phyloP scores from a whole-genome alignment of 2,888 invertebrate genomes.

The Drosophila silvestris region DNA sequence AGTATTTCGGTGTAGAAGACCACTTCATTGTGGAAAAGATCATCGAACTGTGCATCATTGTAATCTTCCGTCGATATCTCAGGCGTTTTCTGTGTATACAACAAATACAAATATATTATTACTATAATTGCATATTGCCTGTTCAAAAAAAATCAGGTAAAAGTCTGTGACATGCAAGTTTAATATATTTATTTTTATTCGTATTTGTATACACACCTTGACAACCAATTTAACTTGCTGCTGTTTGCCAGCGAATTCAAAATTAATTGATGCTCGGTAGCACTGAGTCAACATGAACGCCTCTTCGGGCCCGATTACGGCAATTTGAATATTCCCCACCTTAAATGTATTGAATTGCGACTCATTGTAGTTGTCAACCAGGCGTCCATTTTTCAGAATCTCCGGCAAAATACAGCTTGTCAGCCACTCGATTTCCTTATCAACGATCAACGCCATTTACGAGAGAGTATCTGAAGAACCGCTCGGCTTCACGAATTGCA shows the following conservation, averaged over 20 bases:
- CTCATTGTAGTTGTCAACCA: slow-evolving; percentile 44
- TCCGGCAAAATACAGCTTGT: slow-evolving; percentile 55
- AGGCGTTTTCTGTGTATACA: slow-evolving; percentile 80
- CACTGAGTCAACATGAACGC: slow-evolving; percentile 82
- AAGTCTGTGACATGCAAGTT: not conserved
- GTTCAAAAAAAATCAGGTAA: not conserved
- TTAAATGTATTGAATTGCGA: slow-evolving; percentile 43
- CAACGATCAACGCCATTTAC: slow-evolving; percentile 40
- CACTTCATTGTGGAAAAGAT: slow-evolving; percentile 83
- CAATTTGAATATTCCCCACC: slow-evolving; percentile 59
- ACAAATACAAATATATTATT: not conserved
- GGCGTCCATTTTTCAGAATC: slow-evolving; percentile 58
- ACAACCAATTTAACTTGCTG: slow-evolving; percentile 61
- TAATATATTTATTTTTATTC: not conserved
- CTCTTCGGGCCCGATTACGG: slow-evolving; percentile 70
- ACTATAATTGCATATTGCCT: not conserved
- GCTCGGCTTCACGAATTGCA: slow-evolving; percentile 9
- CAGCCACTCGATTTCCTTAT: slow-evolving; percentile 70
- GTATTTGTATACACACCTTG: slow-evolving; percentile 66
- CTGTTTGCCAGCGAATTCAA: slow-evolving; percentile 53
- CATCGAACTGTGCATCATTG: slow-evolving; percentile 67
- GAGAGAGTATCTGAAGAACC: slow-evolving; percentile 11
- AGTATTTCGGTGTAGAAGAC: slow-evolving; percentile 77
- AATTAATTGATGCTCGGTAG: slow-evolving; percentile 69
- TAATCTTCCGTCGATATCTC: slow-evolving; percentile 67